phyloP scores from a whole-genome alignment of 2,113 vertebrate genomes.

The Megaptera novaeangliae region DNA sequence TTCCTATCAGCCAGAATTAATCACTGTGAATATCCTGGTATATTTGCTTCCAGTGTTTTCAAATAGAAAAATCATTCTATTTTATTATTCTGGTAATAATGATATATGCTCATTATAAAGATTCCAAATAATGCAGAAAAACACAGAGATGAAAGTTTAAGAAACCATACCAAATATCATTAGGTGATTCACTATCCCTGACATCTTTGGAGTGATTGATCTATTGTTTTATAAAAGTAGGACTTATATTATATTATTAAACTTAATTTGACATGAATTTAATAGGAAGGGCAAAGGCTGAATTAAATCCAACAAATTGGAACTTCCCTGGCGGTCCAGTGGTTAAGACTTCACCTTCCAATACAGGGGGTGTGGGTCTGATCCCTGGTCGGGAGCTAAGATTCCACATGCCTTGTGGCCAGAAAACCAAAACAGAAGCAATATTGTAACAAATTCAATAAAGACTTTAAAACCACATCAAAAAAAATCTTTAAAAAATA shows the following conservation, averaged over 20 bases:
- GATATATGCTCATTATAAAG: conserved; percentile 26
- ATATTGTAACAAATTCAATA: no score
- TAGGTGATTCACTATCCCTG: neutral
- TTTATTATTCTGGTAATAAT: conserved; percentile 33
- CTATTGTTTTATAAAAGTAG: conserved; percentile 12
- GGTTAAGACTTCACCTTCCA: no score
- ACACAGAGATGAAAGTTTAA: neutral
- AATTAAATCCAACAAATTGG: conserved; percentile 11
- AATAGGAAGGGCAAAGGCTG: neutral
- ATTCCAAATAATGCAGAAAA: conserved; percentile 28
- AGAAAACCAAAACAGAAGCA: no score
- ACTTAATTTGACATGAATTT: conserved; percentile 47
- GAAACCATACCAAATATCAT: conserved; percentile 11
- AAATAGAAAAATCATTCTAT: neutral
- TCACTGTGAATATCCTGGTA: neutral
- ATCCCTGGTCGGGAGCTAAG: no score
- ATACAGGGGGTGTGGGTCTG: no score
- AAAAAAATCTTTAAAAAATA: no score
- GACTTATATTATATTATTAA: conserved; percentile 36
- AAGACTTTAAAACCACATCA: no score
- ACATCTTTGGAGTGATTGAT: conserved; percentile 21
- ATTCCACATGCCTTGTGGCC: no score
- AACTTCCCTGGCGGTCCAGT: no score
- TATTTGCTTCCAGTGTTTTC: conserved; percentile 12
- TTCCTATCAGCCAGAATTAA: conserved; percentile 21